phyloP scores from a whole-genome alignment of 2,113 vertebrate genomes.

The Serilophus lunatus region DNA sequence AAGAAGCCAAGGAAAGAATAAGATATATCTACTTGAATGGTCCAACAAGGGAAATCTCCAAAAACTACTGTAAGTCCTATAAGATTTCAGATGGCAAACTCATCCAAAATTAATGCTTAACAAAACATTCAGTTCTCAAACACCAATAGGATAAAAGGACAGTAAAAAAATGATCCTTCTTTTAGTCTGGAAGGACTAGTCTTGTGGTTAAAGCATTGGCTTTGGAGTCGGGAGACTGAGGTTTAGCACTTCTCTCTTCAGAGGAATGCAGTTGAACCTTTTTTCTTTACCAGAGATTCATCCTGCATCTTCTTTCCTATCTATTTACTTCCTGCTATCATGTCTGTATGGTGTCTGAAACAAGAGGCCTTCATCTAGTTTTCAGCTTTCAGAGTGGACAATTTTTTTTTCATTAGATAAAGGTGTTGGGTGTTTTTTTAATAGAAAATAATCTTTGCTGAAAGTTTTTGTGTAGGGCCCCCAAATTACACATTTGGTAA shows the following conservation, averaged over 20 bases:
- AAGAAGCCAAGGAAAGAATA: slow-evolving; percentile 37
- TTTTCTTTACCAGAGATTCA: neutral
- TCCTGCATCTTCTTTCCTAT: neutral
- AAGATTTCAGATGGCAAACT: slow-evolving; percentile 30
- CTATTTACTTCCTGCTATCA: neutral
- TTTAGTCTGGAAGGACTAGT: neutral
- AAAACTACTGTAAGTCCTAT: slow-evolving; percentile 47
- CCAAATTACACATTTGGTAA: neutral
- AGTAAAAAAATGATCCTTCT: neutral
- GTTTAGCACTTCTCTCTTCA: neutral
- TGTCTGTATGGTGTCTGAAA: neutral
- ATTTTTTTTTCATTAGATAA: neutral
- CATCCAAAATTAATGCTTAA: slow-evolving; percentile 12
- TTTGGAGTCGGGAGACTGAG: neutral
- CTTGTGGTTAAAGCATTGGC: neutral
- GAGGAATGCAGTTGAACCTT: neutral
- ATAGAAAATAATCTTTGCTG: neutral
- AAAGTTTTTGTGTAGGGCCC: neutral
- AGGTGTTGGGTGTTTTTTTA: neutral
- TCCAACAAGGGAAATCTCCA: slow-evolving; percentile 40
- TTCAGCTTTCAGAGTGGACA: neutral
- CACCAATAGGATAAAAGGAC: neutral
- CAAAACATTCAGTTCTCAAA: slow-evolving; percentile 23
- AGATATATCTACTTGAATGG: slow-evolving; percentile 27
- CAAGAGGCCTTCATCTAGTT: neutral